Conservation (phyloP, 2,797 vertebrate genomes). For the Danio aesculapii region DNA sequence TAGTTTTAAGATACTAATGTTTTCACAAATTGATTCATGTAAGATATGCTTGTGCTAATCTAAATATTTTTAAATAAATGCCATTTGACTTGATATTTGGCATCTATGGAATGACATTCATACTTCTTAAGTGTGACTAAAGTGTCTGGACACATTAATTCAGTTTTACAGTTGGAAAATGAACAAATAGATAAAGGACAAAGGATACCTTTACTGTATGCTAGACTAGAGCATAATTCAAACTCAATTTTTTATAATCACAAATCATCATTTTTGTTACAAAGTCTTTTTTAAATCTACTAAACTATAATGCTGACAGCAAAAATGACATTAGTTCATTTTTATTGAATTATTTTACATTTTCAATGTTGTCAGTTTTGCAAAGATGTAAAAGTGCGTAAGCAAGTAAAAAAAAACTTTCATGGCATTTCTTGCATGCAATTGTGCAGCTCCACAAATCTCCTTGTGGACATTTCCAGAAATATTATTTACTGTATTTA, state of each 20-base stretch:
- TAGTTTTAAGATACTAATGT: no score
- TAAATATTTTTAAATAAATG: not conserved
- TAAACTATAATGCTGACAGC: no score
- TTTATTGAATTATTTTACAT: slow-evolving; percentile 30
- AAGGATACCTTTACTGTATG: slow-evolving; percentile 10
- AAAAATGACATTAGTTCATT: slow-evolving; percentile 18
- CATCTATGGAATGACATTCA: not conserved
- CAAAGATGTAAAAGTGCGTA: slow-evolving; percentile 39
- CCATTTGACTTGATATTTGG: not conserved
- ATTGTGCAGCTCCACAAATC: not conserved
- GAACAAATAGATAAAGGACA: not conserved
- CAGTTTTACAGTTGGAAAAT: not conserved
- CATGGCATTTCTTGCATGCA: slow-evolving; percentile 15
- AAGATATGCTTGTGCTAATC: not conserved
- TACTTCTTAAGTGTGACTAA: not conserved
- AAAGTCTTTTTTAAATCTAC: no score
- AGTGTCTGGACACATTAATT: slow-evolving; percentile 1
- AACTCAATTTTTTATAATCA: no score
- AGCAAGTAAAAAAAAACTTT: no score
- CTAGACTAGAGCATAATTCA: not conserved
- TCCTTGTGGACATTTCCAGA: slow-evolving; percentile 9
- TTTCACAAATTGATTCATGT: no score
- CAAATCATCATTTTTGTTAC: no score
- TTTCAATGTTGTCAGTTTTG: slow-evolving; percentile 56
- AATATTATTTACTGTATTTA: slow-evolving; percentile 2